Evolutionary conservation across 2,888 invertebrate genomes (phyloP), one percentile per base, ranked within the genome.

Genomic region (Hydraecia micacea): DNA sequence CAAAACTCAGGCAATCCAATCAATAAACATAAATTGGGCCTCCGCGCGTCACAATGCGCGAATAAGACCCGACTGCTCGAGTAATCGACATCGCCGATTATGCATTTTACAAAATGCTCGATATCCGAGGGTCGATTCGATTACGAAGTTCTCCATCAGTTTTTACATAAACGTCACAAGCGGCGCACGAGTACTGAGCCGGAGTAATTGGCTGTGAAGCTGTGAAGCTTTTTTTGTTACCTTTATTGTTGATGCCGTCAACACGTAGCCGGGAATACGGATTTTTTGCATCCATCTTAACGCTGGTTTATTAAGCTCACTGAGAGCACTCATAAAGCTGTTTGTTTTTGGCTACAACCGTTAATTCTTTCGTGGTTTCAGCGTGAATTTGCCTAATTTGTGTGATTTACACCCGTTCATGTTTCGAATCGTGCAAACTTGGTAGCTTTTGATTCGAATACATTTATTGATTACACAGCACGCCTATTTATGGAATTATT

Each of bases 31-130:
- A 76, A 81, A 81, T 81, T 85, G 66, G 69, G 66, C 28, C 52
- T 42, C 25, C 6, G 32, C 8, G 65, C 68, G 65, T 72, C 74
- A 65, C 66, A 80, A 79, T 73, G 65, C 74, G 69, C 66, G 62
- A 83, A 81, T 79, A 79, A 80, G 62, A 75, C 25, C 55, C 55
- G 28, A 46, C 68, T 77, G 66, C 62, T 13, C 25, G 63, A 60
- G 65, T 74, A 83, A 82, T 75, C 83, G 70, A 68, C 77, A 86
- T 86, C 80, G 77, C 75, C 85, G 73, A 86, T 89, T 84, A 86
- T 81, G 82, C 65, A 79, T 85, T 88, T 88, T 86, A 91, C 88
- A 85, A 91, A 91, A 91, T 91, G 78, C 86, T 84, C 88, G 85
- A 91, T 90, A 89, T 90, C 91, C 91, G 90, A 90, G 73, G 68